Evolutionary conservation across 2,113 vertebrate species (phyloP).

Genomic region (Platycercus adscitus): DNA sequence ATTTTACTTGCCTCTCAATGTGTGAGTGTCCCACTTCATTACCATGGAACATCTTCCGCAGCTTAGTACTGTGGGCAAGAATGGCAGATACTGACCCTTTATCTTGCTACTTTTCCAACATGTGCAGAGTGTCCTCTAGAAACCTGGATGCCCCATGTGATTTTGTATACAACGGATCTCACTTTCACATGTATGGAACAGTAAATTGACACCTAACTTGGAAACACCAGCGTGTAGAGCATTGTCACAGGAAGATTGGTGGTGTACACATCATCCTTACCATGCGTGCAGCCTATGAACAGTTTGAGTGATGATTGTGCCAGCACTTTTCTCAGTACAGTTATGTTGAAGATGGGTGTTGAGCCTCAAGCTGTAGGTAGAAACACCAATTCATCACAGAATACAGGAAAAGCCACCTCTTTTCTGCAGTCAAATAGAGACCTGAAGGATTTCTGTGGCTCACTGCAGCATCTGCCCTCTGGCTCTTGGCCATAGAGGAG

Average conservation of each 20-base stretch:
- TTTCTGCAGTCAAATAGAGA: not conserved
- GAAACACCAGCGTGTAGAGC: not conserved
- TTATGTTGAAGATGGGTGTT: not conserved
- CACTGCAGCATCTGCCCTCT: not conserved
- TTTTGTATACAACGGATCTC: rapidly evolving
- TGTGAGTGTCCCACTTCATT: not conserved
- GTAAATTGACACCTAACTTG: not conserved
- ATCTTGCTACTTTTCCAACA: not conserved
- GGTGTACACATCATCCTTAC: not conserved
- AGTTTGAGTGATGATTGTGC: not conserved
- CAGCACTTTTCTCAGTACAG: not conserved
- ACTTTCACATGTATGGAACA: not conserved
- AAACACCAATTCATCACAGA: not conserved
- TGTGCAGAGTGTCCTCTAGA: not conserved
- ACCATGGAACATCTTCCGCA: not conserved
- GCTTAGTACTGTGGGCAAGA: not conserved
- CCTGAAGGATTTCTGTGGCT: not conserved
- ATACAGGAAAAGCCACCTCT: not conserved
- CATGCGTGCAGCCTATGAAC: not conserved
- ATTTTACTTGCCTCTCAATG: not conserved
- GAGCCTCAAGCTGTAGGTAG: not conserved
- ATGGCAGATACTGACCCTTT: not conserved
- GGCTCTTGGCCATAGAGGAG: not conserved
- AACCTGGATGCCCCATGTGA: not conserved
- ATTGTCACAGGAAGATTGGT: not conserved